These are phyloP conservation scores for Calephelis nemesis DNA, from an alignment of 1,140 invertebrate genomes.

Conservation along the genomic window DNA sequence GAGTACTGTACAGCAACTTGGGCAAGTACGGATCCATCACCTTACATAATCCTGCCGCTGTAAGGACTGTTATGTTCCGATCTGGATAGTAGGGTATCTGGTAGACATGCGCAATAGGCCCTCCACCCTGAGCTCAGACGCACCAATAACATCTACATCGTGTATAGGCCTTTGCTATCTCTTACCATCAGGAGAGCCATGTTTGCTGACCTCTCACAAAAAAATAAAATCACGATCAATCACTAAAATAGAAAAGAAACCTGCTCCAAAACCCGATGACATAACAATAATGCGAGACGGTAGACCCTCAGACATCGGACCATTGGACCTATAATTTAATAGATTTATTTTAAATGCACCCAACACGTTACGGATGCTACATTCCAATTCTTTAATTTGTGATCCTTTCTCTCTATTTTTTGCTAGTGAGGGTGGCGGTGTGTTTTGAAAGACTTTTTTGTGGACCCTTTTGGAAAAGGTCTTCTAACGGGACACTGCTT, in stretches of 20 bases:
- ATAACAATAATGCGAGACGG: not conserved
- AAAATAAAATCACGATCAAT: no score
- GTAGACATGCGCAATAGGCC: no score
- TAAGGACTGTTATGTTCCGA: no score
- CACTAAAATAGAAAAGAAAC: not conserved
- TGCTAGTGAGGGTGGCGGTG: conserved; percentile 18
- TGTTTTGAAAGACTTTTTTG: conserved; percentile 22
- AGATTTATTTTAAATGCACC: conserved; percentile 26
- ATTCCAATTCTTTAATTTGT: conserved; percentile 24
- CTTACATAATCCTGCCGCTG: no score
- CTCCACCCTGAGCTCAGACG: no score
- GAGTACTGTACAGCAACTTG: no score
- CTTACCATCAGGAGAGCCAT: no score
- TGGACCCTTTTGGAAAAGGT: conserved; percentile 8
- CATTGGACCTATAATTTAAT: conserved; percentile 26
- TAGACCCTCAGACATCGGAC: not conserved
- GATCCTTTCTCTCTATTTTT: conserved; percentile 24
- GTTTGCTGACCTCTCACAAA: no score
- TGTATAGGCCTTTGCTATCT: no score
- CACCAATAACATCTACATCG: no score
- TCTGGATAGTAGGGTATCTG: no score
- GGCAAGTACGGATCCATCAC: no score
- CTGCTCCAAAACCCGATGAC: not conserved
- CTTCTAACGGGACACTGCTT: conserved; percentile 21
- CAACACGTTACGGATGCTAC: conserved; percentile 21